Conservation (phyloP, 1,140 invertebrate genomes). For the Papilio xuthus region DNA sequence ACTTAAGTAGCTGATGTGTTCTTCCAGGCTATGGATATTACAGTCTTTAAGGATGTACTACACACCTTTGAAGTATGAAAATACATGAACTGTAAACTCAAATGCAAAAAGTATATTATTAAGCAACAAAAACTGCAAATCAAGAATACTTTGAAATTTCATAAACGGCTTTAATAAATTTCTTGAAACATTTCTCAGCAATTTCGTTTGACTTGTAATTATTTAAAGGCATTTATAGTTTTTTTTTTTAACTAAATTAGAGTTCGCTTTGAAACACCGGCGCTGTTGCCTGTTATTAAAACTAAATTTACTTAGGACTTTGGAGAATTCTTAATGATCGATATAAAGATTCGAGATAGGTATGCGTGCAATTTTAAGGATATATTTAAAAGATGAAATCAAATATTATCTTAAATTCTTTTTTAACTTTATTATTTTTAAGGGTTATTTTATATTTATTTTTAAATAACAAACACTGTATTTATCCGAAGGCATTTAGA, state of each 20-base stretch:
- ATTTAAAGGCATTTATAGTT: slow-evolving; percentile 19
- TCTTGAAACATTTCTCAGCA: not conserved
- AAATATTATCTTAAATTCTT: not conserved
- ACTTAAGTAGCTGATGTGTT: no score
- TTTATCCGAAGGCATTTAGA: no score
- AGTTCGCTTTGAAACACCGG: slow-evolving; percentile 28
- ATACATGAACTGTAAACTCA: no score
- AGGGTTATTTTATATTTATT: no score
- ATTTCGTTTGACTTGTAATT: slow-evolving; percentile 18
- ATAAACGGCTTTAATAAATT: not conserved
- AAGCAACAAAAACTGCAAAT: not conserved
- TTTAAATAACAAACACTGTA: no score
- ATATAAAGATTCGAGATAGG: not conserved
- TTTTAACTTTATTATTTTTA: not conserved
- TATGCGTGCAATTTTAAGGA: not conserved
- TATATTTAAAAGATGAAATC: not conserved
- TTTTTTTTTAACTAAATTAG: slow-evolving; percentile 15
- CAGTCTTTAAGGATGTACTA: no score
- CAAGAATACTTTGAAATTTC: not conserved
- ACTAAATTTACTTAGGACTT: slow-evolving; percentile 27
- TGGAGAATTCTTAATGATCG: slow-evolving; percentile 11
- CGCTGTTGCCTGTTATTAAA: slow-evolving; percentile 8
- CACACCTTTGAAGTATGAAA: no score
- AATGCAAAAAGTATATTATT: not conserved
- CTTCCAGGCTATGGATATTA: no score